phyloP scores from a whole-genome alignment of 1,140 invertebrate genomes.

The Drosophila nasuta region DNA sequence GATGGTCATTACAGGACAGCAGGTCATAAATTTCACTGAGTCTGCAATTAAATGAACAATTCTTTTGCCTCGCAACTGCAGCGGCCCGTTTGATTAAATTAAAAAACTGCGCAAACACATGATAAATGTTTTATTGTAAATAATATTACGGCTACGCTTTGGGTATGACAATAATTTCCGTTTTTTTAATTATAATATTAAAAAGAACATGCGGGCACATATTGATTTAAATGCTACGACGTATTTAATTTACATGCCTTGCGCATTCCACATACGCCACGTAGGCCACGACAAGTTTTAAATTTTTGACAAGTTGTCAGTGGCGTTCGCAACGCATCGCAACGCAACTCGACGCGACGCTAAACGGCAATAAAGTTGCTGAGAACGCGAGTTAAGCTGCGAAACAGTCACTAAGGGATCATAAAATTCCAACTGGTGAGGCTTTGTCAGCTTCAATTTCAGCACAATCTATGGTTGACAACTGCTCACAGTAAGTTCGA shows the following conservation, averaged over 20 bases:
- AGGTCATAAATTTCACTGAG: slow-evolving; percentile 64
- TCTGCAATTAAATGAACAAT: slow-evolving; percentile 64
- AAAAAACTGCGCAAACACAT: slow-evolving; percentile 50
- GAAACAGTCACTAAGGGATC: slow-evolving; percentile 35
- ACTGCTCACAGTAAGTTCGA: background rate
- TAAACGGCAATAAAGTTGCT: slow-evolving; percentile 51
- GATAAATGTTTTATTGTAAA: slow-evolving; percentile 60
- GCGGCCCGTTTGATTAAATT: slow-evolving; percentile 41
- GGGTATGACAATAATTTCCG: slow-evolving; percentile 14
- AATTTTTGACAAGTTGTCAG: slow-evolving; percentile 63
- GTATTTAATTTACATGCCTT: slow-evolving; percentile 56
- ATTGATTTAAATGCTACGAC: slow-evolving; percentile 66
- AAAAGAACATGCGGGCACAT: slow-evolving; percentile 20
- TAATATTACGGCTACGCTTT: slow-evolving; percentile 26
- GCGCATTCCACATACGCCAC: slow-evolving; percentile 32
- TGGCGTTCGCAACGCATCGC: background rate
- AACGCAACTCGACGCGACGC: slow-evolving; percentile 32
- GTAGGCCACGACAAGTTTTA: slow-evolving; percentile 43
- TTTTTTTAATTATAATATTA: slow-evolving; percentile 56
- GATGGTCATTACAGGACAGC: slow-evolving; percentile 15
- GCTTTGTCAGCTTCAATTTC: slow-evolving; percentile 40
- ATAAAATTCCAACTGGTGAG: slow-evolving; percentile 36
- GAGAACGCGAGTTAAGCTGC: slow-evolving; percentile 1
- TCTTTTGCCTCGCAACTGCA: slow-evolving; percentile 10
- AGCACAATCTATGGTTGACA: slow-evolving; percentile 1